Conservation (phyloP, 2,113 vertebrate genomes). For the Nibea coibor region DNA sequence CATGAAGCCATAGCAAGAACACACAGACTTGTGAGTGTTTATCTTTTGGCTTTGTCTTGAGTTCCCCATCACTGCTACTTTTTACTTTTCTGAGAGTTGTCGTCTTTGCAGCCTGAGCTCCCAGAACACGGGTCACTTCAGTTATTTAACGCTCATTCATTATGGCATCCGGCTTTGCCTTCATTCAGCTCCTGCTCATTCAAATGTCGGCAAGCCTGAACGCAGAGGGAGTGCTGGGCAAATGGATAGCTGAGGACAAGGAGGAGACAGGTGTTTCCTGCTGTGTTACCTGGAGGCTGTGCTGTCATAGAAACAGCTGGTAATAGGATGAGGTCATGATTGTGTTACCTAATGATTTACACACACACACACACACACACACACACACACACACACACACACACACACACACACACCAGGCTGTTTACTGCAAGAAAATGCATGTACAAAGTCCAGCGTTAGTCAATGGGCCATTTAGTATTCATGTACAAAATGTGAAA, state of each 20-base stretch:
- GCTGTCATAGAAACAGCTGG: constrained; percentile 60
- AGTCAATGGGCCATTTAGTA: neutral
- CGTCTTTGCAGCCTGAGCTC: constrained; percentile 1
- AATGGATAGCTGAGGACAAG: constrained; percentile 8
- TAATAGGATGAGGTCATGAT: constrained; percentile 37
- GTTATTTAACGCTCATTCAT: neutral
- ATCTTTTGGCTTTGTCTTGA: neutral
- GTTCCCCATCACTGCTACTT: neutral
- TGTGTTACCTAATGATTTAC: constrained; percentile 17
- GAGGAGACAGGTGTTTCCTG: constrained; percentile 52
- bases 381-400: neutral
- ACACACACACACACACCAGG: neutral
- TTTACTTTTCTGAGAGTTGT: neutral
- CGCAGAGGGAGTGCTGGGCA: constrained; percentile 26
- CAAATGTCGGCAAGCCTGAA: constrained; percentile 4
- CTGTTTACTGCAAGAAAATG: constrained; percentile 12
- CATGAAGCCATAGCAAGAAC: neutral
- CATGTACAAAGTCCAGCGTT: neutral
- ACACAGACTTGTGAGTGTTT: neutral
- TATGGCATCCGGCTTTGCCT: neutral
- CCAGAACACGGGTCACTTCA: neutral
- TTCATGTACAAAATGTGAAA: neutral
- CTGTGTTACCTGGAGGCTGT: constrained; percentile 53
- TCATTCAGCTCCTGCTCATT: constrained; percentile 12
- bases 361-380: neutral